Conservation (phyloP, 1,140 invertebrate species). For the Melitaea cinxia region DNA sequence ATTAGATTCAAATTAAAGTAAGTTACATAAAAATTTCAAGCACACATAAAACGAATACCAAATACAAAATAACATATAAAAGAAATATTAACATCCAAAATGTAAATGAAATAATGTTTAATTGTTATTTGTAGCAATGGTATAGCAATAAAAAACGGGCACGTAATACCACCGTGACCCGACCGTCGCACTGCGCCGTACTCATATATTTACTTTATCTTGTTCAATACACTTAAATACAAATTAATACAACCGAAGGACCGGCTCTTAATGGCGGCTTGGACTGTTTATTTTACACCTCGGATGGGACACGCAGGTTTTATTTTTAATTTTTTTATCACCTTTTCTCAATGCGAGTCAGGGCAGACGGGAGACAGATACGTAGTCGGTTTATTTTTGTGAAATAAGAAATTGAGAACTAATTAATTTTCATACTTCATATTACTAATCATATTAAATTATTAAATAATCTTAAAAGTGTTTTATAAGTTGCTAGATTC, state of each 20-base stretch:
- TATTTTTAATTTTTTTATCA: constrained; percentile 70
- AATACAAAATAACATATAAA: background rate
- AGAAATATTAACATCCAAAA: background rate
- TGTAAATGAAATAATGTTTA: background rate
- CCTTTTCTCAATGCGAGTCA: constrained; percentile 37
- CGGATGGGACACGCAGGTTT: constrained; percentile 67
- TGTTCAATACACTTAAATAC: constrained; percentile 81
- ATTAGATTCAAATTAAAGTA: too few species aligned
- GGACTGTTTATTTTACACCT: constrained; percentile 80
- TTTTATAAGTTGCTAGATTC: too few species aligned
- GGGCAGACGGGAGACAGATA: constrained; percentile 25
- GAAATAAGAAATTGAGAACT: background rate
- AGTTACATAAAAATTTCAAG: too few species aligned
- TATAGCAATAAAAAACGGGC: constrained; percentile 37
- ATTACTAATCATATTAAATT: too few species aligned
- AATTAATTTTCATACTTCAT: too few species aligned
- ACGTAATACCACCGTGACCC: constrained; percentile 62
- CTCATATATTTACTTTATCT: constrained; percentile 80
- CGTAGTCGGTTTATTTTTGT: background rate
- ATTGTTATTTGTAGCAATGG: constrained; percentile 10
- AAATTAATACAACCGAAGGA: constrained; percentile 79
- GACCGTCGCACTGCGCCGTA: constrained; percentile 51
- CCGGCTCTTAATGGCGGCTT: constrained; percentile 71
- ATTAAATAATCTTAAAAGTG: too few species aligned
- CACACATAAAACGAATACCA: too few species aligned